Evolutionary conservation across 1,140 invertebrate species (phyloP), one percentile per base, ranked within the genome.

Genomic region (Trichonephila clavata): DNA sequence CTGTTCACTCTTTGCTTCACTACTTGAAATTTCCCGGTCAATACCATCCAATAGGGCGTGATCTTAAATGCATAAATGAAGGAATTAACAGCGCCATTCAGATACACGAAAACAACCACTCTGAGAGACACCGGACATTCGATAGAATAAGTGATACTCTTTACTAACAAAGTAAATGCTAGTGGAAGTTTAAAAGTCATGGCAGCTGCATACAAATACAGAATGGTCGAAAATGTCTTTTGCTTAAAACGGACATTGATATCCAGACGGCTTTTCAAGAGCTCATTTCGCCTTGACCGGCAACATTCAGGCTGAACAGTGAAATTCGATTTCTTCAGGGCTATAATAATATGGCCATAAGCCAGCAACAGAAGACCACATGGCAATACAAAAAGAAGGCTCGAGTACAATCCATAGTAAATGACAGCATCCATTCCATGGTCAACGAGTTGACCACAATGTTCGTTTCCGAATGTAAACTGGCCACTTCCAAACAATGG

Each of bases 61-160:
- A 93, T 88, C 57, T 93, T 93, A 24, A 59, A 65, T 27, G 86
- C 92, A 16, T 93, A 93, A 7, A 93, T 88, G 57, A 93, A 93
- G 50, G 92, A 84, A 63, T 93, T 93, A 1, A 93, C 18, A n/a
- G 86, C 83, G 13, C 84, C 77, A 24, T 93, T 93, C 21, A 87
- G 24, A 20, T 93, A 93, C 3, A 21, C 68, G 4, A 93, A 20
- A 24, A 93, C 21, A 43, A 88, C 8, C 1, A 88, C 20, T 8
- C 84, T 57, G 0, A 43, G 20, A 6, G 90, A 61, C 7, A 61
- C 21, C 16, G 92, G 84, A 60, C 84, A 80, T 14, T 10, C 6
- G 2, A 57, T 39, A 3, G 32, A 10, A 0, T n/a, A 16, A 3
- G n/a, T 39, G 7, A 87, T n/a, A 10, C 50, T 80, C 68, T 80